Evolutionary conservation across 1,140 invertebrate genomes (phyloP), one percentile per base, ranked within the genome.

Genomic region (Archivesica marissinica): DNA sequence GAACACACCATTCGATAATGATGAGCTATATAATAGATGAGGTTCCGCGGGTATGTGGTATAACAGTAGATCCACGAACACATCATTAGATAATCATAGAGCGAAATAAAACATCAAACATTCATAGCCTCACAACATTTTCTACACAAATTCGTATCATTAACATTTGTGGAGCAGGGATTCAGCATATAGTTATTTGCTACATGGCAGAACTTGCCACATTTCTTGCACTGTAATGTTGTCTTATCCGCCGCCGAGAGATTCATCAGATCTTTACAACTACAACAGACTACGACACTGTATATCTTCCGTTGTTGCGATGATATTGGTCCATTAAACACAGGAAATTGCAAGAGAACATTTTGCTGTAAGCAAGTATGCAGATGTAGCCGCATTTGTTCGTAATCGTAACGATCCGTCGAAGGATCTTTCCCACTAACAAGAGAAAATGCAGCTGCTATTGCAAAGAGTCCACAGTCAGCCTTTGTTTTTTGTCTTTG

Each of bases 371-470:
- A 39, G 38, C 81, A 84, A 47, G 3, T 17, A 7, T 33, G 35
- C 20, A 84, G 41, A 76, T 84, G 81, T 20, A 20, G 28, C 0
- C 72, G 56, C 54, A 84, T 61, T 39, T 64, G n/a, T 9, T 41
- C 15, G 4, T n/a, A n/a, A 74, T 84, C 72, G 47, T 64, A 76
- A 6, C 11, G 3, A 47, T 44, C 30, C 0, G 1, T 33, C 0
- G 81, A 84, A 0, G 81, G 81, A 47, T 84, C 70, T 9, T 44
- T 56, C 13, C 81, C 56, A 47, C 25, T 1, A 0, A 44, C 68
- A n/a, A 84, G 20, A 41, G 68, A 59, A 75, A 84, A 64, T 23
- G 81, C 81, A 50, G 81, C 80, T 9, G 81, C 81, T 35, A 84
- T 50, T 23, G 81, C 70, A 76, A 66, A 84, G n/a, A 66, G 25